These are phyloP conservation scores for Tragulus kanchil DNA, from an alignment of 2,113 vertebrate species.

Conservation along the genomic window DNA sequence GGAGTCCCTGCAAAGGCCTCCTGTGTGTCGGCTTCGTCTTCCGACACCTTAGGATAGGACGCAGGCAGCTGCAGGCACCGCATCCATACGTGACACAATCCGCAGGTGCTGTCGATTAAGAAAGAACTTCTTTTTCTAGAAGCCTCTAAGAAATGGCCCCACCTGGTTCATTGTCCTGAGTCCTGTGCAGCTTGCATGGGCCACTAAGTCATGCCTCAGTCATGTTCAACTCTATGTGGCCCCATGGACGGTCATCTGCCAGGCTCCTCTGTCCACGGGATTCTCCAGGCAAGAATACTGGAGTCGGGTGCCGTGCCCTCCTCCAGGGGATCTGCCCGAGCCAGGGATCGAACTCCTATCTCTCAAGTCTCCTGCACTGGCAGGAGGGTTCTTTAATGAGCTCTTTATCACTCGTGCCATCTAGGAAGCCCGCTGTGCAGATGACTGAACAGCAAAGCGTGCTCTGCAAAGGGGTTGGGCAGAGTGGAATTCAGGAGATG, in stretches of 20 bases:
- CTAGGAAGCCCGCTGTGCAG: background rate
- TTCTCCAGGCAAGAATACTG: background rate
- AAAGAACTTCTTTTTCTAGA: background rate
- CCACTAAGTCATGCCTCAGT: background rate
- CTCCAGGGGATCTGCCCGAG: background rate
- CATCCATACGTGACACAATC: background rate
- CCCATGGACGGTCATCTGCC: background rate
- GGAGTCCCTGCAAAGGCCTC: background rate
- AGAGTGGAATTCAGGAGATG: rapidly evolving
- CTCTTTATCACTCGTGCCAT: background rate
- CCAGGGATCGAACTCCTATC: background rate
- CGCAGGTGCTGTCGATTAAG: background rate
- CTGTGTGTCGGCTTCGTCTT: background rate
- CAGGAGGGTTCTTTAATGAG: background rate
- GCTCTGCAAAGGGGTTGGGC: rapidly evolving
- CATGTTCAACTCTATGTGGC: background rate
- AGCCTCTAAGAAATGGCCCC: background rate
- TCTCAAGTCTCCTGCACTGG: background rate
- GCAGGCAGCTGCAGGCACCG: rapidly evolving
- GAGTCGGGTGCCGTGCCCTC: background rate
- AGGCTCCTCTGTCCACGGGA: background rate
- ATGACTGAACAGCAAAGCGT: no score
- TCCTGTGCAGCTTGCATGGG: rapidly evolving
- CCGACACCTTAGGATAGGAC: background rate
- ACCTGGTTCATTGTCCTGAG: background rate